Evolutionary conservation across 2,888 invertebrate genomes (phyloP).

Genomic region (Margaritifera margaritifera): DNA sequence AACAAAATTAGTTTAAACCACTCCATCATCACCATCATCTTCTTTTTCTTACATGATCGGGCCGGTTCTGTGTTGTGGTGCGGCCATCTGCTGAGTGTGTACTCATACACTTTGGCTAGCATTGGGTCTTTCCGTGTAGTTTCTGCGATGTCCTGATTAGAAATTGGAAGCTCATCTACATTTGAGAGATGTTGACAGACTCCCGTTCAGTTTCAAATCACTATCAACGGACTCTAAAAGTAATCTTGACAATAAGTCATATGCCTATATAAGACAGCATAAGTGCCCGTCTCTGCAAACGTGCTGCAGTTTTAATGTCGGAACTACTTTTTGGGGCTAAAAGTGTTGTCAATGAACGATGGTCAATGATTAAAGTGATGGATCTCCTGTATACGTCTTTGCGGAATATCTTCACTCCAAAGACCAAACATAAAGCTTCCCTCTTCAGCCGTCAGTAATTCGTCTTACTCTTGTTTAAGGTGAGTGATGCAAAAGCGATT

Average conservation of each 20-base stretch:
- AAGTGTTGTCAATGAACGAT: slow-evolving; percentile 41
- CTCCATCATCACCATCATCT: too few species aligned
- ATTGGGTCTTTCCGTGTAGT: slow-evolving; percentile 16
- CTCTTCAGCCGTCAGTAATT: slow-evolving; percentile 68
- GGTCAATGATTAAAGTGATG: slow-evolving; percentile 72
- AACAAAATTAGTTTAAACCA: too few species aligned
- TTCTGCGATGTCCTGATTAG: slow-evolving; percentile 5
- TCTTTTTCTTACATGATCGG: too few species aligned
- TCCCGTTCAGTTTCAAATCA: slow-evolving; percentile 38
- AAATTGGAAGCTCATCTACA: slow-evolving; percentile 10
- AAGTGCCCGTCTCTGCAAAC: slow-evolving; percentile 54
- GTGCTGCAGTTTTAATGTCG: slow-evolving; percentile 52
- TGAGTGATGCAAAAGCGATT: slow-evolving; percentile 39
- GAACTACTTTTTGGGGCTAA: too few species aligned
- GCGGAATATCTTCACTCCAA: slow-evolving; percentile 69
- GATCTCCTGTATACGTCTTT: slow-evolving; percentile 67
- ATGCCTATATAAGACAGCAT: slow-evolving; percentile 64
- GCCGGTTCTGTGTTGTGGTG: too few species aligned
- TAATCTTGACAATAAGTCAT: slow-evolving; percentile 54
- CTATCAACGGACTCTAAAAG: slow-evolving; percentile 63
- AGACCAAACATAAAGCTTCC: slow-evolving; percentile 67
- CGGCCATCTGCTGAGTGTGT: too few species aligned
- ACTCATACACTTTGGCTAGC: too few species aligned
- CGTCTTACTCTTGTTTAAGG: slow-evolving; percentile 69
- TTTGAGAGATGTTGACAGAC: slow-evolving; percentile 1